Percentiles rank a stretch among this genome's conserved stretches.
phyloP scores from a whole-genome alignment of 2,113 vertebrate species.

The Brienomyrus longianalis region DNA sequence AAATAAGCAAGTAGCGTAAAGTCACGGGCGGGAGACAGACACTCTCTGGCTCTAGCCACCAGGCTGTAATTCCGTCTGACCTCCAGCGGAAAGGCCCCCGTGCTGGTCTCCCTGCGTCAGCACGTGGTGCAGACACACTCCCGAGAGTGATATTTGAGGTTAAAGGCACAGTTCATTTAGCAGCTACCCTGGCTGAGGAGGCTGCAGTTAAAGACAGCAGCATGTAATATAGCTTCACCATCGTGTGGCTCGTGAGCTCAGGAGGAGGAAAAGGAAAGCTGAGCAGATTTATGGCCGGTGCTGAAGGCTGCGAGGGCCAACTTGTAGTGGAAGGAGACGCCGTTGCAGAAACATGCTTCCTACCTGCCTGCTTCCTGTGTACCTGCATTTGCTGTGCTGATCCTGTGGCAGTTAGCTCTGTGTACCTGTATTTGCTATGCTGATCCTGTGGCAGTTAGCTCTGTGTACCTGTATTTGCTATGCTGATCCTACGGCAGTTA shows the following conservation, averaged over 20 bases:
- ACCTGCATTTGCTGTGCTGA: neutral
- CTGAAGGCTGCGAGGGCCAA: neutral
- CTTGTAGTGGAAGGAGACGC: neutral
- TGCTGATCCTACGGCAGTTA: too few relatives aligned
- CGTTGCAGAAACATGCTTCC: constrained; percentile 17
- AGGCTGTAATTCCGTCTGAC: neutral
- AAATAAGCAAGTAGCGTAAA: neutral
- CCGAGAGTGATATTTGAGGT: neutral
- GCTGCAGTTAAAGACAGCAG: neutral
- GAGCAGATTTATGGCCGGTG: constrained; percentile 19
- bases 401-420: neutral
- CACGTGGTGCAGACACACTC: constrained; percentile 2
- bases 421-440: neutral
- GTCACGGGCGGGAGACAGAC: neutral
- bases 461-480: too few relatives aligned
- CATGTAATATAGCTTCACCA: neutral
- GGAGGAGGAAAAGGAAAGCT: neutral
- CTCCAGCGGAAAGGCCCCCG: neutral
- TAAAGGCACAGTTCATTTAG: neutral
- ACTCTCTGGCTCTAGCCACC: neutral
- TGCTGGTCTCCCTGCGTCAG: neutral
- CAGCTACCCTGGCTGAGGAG: constrained; percentile 14
- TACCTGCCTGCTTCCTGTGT: constrained; percentile 2
- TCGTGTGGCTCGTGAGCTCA: neutral
- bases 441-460: too few relatives aligned